phyloP scores from a whole-genome alignment of 1,140 invertebrate species.

The Tetramorium simillimum region DNA sequence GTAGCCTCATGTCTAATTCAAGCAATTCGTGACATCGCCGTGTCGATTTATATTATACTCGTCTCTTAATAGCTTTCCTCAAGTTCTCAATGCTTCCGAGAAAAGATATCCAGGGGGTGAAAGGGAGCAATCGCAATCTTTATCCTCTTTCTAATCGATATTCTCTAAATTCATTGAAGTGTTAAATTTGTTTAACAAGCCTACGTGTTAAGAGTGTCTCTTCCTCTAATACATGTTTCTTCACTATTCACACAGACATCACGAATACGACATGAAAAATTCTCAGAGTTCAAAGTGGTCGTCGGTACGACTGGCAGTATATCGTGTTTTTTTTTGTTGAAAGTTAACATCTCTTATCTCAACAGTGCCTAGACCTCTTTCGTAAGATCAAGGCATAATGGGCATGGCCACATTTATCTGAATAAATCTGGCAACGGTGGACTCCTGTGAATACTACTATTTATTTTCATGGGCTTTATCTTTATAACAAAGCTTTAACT shows the following conservation, averaged over 20 bases:
- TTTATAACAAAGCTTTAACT: constrained; percentile 75
- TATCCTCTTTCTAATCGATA: constrained; percentile 25
- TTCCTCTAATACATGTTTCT: constrained; percentile 48
- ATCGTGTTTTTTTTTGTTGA: constrained; percentile 65
- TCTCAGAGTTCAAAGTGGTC: constrained; percentile 65
- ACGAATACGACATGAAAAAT: constrained; percentile 64
- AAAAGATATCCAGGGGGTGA: constrained; percentile 31
- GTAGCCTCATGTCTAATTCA: constrained; percentile 52
- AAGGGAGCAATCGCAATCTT: constrained; percentile 28
- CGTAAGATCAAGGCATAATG: constrained; percentile 31
- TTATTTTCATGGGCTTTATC: constrained; percentile 74
- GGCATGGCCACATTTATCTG: constrained; percentile 32
- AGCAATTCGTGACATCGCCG: constrained; percentile 22
- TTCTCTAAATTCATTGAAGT: constrained; percentile 55
- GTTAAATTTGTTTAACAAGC: constrained; percentile 48
- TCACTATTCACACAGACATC: constrained; percentile 58
- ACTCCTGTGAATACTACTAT: constrained; percentile 76
- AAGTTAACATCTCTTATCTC: constrained; percentile 62
- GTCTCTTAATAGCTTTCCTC: neutral
- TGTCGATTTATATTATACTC: constrained; percentile 39
- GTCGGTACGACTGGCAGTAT: constrained; percentile 80
- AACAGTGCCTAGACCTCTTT: constrained; percentile 45
- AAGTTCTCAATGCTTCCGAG: constrained; percentile 15
- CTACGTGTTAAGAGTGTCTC: constrained; percentile 37
- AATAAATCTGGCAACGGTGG: constrained; percentile 73